phyloP scores from a whole-genome alignment of 2,888 invertebrate genomes.

The Stenotaenia linearis region DNA sequence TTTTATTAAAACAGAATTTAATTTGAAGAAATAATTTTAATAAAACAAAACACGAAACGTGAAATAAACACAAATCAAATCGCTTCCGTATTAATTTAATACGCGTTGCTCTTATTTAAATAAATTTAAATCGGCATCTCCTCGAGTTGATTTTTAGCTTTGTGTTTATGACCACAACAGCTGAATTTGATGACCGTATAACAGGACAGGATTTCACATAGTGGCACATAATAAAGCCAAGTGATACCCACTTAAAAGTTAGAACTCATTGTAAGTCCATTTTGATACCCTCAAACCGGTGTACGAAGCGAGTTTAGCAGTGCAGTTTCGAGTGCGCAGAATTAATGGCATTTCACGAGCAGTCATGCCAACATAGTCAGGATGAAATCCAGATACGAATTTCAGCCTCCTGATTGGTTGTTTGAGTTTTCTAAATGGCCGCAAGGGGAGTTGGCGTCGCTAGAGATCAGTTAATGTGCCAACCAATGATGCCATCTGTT shows the following conservation, averaged over 20 bases:
- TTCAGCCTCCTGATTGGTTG: background rate
- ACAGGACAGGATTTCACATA: background rate
- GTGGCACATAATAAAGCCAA: constrained; percentile 3
- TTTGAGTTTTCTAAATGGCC: constrained; percentile 1
- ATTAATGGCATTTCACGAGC: constrained; percentile 23
- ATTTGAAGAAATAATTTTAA: too few relatives aligned
- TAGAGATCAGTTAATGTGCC: constrained; percentile 21
- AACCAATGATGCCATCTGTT: constrained; percentile 20
- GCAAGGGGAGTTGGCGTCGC: constrained; percentile 21
- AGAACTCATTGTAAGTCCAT: background rate
- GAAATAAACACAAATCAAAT: too few relatives aligned
- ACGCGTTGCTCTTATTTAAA: background rate
- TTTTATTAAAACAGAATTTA: too few relatives aligned
- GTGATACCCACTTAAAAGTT: constrained; percentile 1
- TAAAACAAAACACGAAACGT: too few relatives aligned
- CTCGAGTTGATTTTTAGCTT: background rate
- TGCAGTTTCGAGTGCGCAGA: constrained; percentile 2
- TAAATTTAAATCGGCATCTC: background rate
- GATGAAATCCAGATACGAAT: constrained; percentile 24
- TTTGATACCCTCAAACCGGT: background rate
- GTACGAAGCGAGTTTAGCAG: background rate
- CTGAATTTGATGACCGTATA: background rate
- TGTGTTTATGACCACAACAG: background rate
- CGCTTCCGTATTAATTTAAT: too few relatives aligned
- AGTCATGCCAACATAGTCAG: constrained; percentile 7